Conservation (phyloP, 2,113 vertebrate species). For the Trochalopteron elliotii region DNA sequence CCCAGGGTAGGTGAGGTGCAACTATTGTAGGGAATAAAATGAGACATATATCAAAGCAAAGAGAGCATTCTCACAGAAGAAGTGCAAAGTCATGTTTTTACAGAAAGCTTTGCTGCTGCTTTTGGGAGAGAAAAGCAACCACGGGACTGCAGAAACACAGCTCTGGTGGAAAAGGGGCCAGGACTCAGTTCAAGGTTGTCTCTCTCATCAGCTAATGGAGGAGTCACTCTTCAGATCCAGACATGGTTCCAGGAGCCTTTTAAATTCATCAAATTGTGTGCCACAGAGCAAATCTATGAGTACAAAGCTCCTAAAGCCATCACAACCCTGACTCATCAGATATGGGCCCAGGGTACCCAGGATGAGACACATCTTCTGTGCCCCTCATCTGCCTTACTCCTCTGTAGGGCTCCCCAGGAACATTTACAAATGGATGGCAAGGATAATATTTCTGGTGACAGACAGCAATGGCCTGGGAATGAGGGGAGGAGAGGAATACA, state of each 20-base stretch:
- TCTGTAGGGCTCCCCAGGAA: background rate
- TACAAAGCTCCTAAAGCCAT: background rate
- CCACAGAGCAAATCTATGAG: background rate
- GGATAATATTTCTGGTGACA: background rate
- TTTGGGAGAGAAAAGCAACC: background rate
- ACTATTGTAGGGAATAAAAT: background rate
- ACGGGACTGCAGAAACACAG: background rate
- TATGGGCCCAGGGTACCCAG: background rate
- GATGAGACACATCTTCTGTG: background rate
- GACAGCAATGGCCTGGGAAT: background rate
- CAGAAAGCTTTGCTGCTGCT: background rate
- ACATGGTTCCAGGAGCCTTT: background rate
- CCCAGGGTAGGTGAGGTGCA: background rate
- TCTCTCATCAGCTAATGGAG: background rate
- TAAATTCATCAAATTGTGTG: background rate
- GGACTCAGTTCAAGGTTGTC: background rate
- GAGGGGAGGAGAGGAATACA: background rate
- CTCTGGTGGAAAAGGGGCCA: background rate
- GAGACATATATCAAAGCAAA: constrained; percentile 6
- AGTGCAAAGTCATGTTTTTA: constrained; percentile 25
- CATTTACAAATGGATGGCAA: background rate
- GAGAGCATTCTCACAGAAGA: background rate
- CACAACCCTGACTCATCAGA: background rate
- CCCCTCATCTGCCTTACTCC: background rate
- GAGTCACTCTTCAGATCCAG: background rate